Evolutionary conservation across 2,888 invertebrate genomes (phyloP), one percentile per base, ranked within the genome.

Genomic region (Nineta flava): DNA sequence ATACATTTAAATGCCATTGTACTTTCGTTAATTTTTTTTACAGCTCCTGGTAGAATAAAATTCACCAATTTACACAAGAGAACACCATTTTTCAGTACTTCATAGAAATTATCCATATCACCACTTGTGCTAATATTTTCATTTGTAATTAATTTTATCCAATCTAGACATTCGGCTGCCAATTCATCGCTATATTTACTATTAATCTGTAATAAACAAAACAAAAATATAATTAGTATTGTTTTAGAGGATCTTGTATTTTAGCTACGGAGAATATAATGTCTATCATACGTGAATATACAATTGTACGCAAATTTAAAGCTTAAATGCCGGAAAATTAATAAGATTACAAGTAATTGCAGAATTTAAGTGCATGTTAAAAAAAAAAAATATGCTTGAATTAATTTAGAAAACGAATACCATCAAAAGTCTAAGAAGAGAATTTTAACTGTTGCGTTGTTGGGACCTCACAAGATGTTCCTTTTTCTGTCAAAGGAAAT

Each of bases 1-100:
- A 97, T 97, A 70, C 93, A 93, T 64, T 95, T 95, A 71, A 96
- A 97, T 52, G 90, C 93, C 83, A 92, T 86, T 51, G 85, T 86
- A 32, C 65, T 65, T 58, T 79, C 80, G 68, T 96, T 95, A 58
- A 96, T 80, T 71, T 93, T 94, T 73, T 92, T 94, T 51, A 97
- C 82, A 49, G 81, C 77, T 43, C 85, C 87, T 0, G 87, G 81
- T 64, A 91, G 81, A 59, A 96, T 78, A 56, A 75, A 76, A 70
- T 96, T 96, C 21, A 82, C 87, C 60, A 95, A 69, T 65, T 83
- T 87, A 87, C 95, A 95, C 49, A 96, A 74, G 44, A 94, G 69
- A 46, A 81, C 81, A 52, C 96, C 96, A 69, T 94, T 87, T 69
- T 88, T 92, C 49, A 96, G 77, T 12, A 81, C 83, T 65, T 88